Base-by-base conservation (phyloP, 2,888 invertebrate species). In the Drymonia ruficornis region DNA sequence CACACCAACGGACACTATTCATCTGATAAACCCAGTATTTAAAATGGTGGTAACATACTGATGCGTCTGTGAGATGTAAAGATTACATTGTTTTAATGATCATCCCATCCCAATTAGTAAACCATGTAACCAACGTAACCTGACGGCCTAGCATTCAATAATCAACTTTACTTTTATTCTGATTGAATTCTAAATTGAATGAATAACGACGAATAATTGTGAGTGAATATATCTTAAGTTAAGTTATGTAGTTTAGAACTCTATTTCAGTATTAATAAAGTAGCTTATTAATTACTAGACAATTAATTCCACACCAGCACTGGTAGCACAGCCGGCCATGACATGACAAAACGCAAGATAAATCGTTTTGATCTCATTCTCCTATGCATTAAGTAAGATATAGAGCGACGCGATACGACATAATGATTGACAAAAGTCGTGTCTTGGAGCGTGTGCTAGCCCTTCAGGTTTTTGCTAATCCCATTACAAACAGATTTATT, bases 21-120 rank as follows among this genome's bases (percentile, higher is more conserved):
- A 23, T n/a, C 36, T n/a, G 36, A n/a, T 36, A 36, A n/a, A 36
- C 4, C n/a, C 13, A 36, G n/a, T 36, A 36, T 36, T n/a, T 6
- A 36, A n/a, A n/a, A 31, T 11, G 31, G 31, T 9, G 9, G 7
- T 31, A 31, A 9, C n/a, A 31, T 31, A 31, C 31, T 31, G 9
- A 8, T 31, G 31, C 7, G 7, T 31, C 31, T 31, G 9, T 31
- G 31, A 31, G 31, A 31, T 11, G 12, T 11, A 31, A 31, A 31
- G 9, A 6, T 3, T 31, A 31, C 7, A 31, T 12, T 3, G 12
- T 31, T 31, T 12, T 3, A 2, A 60, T 60, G 43, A 52, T 47
- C 31, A 23, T 29, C 31, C 64, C 49, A 16, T 28, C 49, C 56
- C 55, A 43, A 58, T 69, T 70, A 67, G 69, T 65, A 31, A 1